Evolutionary conservation across 2,888 invertebrate genomes (phyloP), one percentile per base, ranked within the genome.

Genomic region (Hemistola chrysoprasaria): DNA sequence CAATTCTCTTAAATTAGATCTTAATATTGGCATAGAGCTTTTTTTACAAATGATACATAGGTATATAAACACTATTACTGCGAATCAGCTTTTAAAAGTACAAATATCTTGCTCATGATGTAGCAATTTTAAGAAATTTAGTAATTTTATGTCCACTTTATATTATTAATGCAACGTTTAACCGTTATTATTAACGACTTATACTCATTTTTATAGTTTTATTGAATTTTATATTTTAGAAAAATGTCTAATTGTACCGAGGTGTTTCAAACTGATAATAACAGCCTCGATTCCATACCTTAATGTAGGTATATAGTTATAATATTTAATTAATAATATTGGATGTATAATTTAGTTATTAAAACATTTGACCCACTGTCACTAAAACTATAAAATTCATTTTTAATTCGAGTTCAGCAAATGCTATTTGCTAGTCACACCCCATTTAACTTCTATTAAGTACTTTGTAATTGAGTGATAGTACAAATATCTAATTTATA

Each of bases 401-500:
- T 71, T 68, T 69, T 67, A 69, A 73, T 71, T 68, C 41, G 61
- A 70, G 65, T 66, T 63, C 75, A 71, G 88, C 86, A 88, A 88
- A 88, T 84, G 53, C 74, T 75, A 80, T 87, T 87, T 87, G 87
- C 85, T 83, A 87, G 84, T 86, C 87, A 84, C 84, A 78, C 76
- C 76, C 75, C 79, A 78, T 82, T n/a, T 83, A 83, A 81, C 79
- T 71, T 79, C 67, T 75, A 43, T 66, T 83, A 78, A 78, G 78
- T 87, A 84, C 78, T 84, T 83, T 81, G 76, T 83, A 74, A 81
- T 84, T 84, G 82, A 85, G 86, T 77, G 85, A 88, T 87, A 88
- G 88, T 87, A 88, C 88, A 87, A 88, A 86, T 81, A 81, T 81
- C 74, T 87, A 84, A 87, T 87, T 87, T 87, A 86, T 87, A 87